These are phyloP conservation scores for Sebastes baramenuke DNA, from an alignment of 2,797 vertebrate genomes.

Conservation along the genomic window DNA sequence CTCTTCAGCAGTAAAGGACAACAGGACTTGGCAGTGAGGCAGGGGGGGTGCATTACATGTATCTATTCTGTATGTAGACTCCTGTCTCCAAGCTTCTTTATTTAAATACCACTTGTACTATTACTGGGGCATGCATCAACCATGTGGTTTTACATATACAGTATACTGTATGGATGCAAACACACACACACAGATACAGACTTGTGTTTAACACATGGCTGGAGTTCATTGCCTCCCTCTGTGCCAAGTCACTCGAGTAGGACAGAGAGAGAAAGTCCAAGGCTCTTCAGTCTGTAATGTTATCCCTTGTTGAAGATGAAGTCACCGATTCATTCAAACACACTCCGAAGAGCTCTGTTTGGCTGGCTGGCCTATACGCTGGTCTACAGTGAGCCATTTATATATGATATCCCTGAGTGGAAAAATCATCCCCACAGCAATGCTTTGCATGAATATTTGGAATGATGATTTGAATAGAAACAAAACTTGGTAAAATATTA, in stretches of 20 bases:
- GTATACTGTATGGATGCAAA: constrained; percentile 31
- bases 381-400: constrained; percentile 4
- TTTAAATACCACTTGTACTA: constrained; percentile 42
- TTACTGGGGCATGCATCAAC: constrained; percentile 43
- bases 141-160: constrained; percentile 50
- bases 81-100: constrained; percentile 37
- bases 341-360: constrained; percentile 17
- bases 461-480: neutral
- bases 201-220: constrained; percentile 62
- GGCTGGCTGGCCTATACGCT: neutral
- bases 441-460: neutral
- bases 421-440: constrained; percentile 5
- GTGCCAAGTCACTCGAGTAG: constrained; percentile 59
- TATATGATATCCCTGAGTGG: constrained; percentile 17
- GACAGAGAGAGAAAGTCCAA: constrained; percentile 55
- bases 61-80: constrained; percentile 36
- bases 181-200: constrained; percentile 15
- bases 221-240: constrained; percentile 36
- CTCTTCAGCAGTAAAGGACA: constrained; percentile 50
- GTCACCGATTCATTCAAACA: constrained; percentile 54
- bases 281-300: constrained; percentile 51
- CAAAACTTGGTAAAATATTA: neutral
- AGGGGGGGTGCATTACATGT: constrained; percentile 32
- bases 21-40: constrained; percentile 46
- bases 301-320: constrained; percentile 58